Evolutionary conservation across 2,113 vertebrate species (phyloP), one percentile per base, ranked within the genome.

Genomic region (Daubentonia madagascariensis): DNA sequence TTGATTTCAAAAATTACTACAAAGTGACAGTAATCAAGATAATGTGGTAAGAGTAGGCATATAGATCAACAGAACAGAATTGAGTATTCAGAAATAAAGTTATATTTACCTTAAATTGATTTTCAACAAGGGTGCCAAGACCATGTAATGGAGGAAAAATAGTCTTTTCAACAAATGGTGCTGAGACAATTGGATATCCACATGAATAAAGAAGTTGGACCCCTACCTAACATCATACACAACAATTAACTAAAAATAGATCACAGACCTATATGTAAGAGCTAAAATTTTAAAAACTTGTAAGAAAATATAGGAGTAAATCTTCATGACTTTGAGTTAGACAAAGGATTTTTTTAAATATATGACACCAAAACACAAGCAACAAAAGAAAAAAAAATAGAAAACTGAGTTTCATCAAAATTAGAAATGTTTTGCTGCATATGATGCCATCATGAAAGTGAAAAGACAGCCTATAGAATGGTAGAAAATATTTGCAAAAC

Each of bases 11-110:
- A 95, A 92, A 83, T 81, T 72, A 91, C 43, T 76, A 93, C 37
- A 96, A 96, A 94, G 68, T 35, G 59, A 80, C 4, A 93, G 52
- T 85, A 76, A 85, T 95, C n/a, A 95, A 95, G 78, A 94, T 9
- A 37, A 20, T 73, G 13, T 48, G 28, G 35, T 63, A 90, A 85
- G 35, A 10, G 6, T 4, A 87, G 28, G 16, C 28, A 89, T 52
- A 80, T 10, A 91, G 50, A 91, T 73, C n/a, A 91, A 20, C 54
- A 13, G 22, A 80, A 87, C n/a, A 88, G 35, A 96, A 92, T 5
- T 78, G 22, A 92, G 32, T 79, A 20, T 70, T 50, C 70, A 85
- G 50, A 98, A 94, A 79, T 48, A 76, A 92, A 78, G 11, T 52
- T 59, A 67, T 32, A 85, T 86, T 91, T 91, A 70, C 6, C n/a